These are phyloP conservation scores for Neuroterus valhalla DNA, from an alignment of 1,140 invertebrate species.

Conservation along the genomic window DNA sequence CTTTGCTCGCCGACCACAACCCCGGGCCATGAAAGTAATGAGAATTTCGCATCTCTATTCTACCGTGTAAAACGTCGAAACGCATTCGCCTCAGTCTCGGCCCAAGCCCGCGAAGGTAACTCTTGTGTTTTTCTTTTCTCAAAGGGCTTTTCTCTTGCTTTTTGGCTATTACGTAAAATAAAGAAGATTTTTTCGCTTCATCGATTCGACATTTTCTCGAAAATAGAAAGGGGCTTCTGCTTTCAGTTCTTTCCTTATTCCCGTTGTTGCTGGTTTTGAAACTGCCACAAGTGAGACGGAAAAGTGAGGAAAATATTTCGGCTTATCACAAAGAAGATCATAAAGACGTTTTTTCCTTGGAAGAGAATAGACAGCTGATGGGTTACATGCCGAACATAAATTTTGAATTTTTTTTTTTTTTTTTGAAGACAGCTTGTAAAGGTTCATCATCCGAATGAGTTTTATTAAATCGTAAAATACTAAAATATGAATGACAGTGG, in stretches of 20 bases:
- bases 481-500: no score
- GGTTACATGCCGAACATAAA: no score
- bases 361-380: neutral
- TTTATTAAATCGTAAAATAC: no score
- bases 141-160: constrained; percentile 2
- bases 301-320: constrained; percentile 8
- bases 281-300: neutral
- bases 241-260: neutral
- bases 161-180: constrained; percentile 8
- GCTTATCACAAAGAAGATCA: neutral
- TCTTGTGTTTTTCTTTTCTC: constrained; percentile 9
- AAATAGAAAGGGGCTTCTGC: neutral
- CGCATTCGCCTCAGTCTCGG: constrained; percentile 42
- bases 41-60: constrained; percentile 55
- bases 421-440: no score
- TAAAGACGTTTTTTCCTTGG: neutral
- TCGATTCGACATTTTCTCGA: neutral
- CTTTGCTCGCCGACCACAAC: constrained; percentile 41
- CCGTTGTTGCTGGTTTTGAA: constrained; percentile 2
- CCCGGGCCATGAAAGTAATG: constrained; percentile 49
- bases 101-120: neutral
- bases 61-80: constrained; percentile 53
- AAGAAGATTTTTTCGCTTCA: constrained; percentile 16
- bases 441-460: no score
- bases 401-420: no score